A percentile compares a stretch with the other conserved stretches of the same genome.
Evolutionary conservation across 1,140 invertebrate species (phyloP).

Genomic region (Rhizoglyphus robini): DNA sequence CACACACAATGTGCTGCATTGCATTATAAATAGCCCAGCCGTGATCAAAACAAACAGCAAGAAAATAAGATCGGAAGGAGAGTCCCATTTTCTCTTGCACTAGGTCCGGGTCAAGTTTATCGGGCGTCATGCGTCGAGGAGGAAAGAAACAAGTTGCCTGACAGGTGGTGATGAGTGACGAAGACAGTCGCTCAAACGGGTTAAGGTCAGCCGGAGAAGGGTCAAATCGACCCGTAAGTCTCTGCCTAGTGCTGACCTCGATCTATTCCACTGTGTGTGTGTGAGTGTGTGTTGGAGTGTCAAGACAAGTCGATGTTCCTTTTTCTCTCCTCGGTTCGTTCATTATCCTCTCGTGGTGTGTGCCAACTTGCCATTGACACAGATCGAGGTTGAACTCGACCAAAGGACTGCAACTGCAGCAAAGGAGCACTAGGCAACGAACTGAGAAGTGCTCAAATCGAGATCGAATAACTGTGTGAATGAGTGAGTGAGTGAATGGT

Average conservation of each 20-base stretch:
- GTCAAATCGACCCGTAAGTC: slow-evolving; percentile 1
- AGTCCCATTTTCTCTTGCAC: no score
- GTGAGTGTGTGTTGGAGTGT: no score
- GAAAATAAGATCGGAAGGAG: no score
- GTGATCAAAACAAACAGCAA: no score
- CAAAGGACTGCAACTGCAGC: no score
- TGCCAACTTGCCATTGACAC: slow-evolving; percentile 12
- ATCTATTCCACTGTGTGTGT: no score
- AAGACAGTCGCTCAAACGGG: slow-evolving; percentile 1
- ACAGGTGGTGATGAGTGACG: neutral
- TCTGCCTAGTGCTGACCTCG: neutral
- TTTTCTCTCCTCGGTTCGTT: neutral
- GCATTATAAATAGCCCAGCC: no score
- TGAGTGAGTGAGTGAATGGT: no score
- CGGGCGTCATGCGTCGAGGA: neutral
- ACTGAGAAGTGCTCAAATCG: neutral
- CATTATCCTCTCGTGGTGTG: neutral
- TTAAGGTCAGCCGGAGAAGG: slow-evolving; percentile 3
- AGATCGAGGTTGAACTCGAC: slow-evolving; percentile 7
- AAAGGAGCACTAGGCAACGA: slow-evolving; percentile 10
- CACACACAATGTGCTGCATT: no score
- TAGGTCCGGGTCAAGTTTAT: slow-evolving; percentile 13
- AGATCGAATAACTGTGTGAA: slow-evolving; percentile 3
- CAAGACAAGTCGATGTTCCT: slow-evolving; percentile 5
- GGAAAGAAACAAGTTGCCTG: neutral